These are phyloP conservation scores for Gyps fulvus DNA, from an alignment of 2,113 vertebrate species.

Conservation along the genomic window DNA sequence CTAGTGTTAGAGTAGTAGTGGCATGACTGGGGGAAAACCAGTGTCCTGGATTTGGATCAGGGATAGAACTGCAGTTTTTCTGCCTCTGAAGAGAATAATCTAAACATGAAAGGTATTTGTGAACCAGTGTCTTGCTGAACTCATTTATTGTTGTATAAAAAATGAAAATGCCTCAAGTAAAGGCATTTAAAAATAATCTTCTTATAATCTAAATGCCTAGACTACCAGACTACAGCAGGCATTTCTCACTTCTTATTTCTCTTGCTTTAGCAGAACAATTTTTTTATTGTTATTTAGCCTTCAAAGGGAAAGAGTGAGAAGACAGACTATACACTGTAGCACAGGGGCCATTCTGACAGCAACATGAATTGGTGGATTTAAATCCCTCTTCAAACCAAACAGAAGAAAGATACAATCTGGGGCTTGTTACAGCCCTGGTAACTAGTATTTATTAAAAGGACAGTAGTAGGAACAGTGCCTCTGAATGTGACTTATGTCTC, in stretches of 20 bases:
- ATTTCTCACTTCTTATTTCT: not conserved
- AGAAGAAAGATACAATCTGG: not conserved
- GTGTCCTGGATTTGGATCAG: not conserved
- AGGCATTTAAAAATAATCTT: not conserved
- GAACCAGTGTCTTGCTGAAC: not conserved
- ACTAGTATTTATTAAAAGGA: not conserved
- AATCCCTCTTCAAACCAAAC: not conserved
- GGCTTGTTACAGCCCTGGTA: not conserved
- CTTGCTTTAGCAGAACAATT: not conserved
- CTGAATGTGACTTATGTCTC: rapidly evolving
- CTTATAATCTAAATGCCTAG: not conserved
- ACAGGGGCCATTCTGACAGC: not conserved
- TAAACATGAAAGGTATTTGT: not conserved
- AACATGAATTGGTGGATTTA: not conserved
- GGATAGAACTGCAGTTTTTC: not conserved
- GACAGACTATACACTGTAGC: not conserved
- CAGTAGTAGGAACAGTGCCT: not conserved
- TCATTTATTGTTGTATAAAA: not conserved
- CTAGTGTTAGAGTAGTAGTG: not conserved
- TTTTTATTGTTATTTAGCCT: not conserved
- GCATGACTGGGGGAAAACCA: not conserved
- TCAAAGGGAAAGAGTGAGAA: not conserved
- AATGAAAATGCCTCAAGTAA: not conserved
- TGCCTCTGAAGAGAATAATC: not conserved
- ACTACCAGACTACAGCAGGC: not conserved